Evolutionary conservation across 1,140 invertebrate genomes (phyloP), one percentile per base, ranked within the genome.

Genomic region (Bradynema listronoti): DNA sequence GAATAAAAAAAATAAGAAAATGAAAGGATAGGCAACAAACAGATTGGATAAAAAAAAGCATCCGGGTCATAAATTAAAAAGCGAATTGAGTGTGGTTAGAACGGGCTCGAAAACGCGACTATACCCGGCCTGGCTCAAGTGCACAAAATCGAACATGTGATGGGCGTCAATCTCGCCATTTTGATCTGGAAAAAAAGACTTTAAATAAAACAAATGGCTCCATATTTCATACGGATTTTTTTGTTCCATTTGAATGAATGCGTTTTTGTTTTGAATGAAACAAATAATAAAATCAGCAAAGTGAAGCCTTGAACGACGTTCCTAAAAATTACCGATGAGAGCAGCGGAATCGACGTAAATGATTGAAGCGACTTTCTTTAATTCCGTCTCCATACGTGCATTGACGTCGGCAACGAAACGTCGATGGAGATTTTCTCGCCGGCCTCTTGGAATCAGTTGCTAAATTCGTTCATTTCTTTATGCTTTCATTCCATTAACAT

Each of bases 371-470:
- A 46, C 36, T 22, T 49, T 39, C 25, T 19, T 51, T 7, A 56
- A 32, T 49, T 19, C 42, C 5, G 52, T n/a, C 32, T 59, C 57
- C 57, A 59, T 56, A 14, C 16, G 29, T 6, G 49, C 57, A 43
- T 59, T 59, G 11, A 59, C 57, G 16, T 57, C 25, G 22, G 30
- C 27, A 16, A 58, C 57, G 25, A 58, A 56, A n/a, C 58, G 33
- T 42, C 57, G 27, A 16, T 32, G 33, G 11, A 39, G 22, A 33
- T 57, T 54, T 58, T 22, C 29, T 33, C 19, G 29, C 32, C 55
- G 49, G 29, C 57, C 57, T 19, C 52, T 56, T 34, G 57, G 57
- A 29, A 49, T 47, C 45, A 59, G 30, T 39, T 59, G 49, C 57
- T 59, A 58, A 19, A 59, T 33, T 39, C 7, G 34, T 30, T 57